Evolutionary conservation across 2,113 vertebrate genomes (phyloP).

Genomic region (Colinus virginianus): DNA sequence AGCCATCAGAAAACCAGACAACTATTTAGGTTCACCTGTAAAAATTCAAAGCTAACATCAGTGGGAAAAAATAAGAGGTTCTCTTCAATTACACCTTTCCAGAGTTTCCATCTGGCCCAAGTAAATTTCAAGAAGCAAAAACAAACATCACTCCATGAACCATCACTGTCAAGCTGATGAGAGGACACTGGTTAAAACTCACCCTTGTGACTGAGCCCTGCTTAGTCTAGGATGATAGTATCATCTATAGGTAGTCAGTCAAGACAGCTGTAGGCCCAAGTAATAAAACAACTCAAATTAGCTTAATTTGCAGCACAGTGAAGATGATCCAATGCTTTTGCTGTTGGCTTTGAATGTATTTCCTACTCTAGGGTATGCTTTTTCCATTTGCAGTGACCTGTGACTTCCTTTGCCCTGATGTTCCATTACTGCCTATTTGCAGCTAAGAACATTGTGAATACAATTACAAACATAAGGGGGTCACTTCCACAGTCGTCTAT

Average conservation of each 20-base stretch:
- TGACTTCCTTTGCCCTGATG: neutral
- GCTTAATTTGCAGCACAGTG: neutral
- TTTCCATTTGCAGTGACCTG: neutral
- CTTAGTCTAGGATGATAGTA: neutral
- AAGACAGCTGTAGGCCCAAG: neutral
- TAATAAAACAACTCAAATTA: neutral
- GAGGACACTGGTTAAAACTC: neutral
- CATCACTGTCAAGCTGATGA: neutral
- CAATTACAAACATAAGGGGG: neutral
- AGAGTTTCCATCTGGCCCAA: neutral
- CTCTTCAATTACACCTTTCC: neutral
- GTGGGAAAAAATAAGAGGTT: neutral
- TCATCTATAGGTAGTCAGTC: neutral
- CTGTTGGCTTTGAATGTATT: neutral
- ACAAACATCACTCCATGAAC: neutral
- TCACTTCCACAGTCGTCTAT: neutral
- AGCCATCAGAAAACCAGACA: neutral
- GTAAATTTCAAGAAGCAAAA: neutral
- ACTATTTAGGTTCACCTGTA: neutral
- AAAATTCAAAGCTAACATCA: neutral
- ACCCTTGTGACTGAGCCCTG: neutral
- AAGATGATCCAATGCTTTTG: neutral
- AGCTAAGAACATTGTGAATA: neutral
- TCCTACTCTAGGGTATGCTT: neutral
- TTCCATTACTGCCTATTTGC: neutral